Evolutionary conservation across 2,888 invertebrate species (phyloP).

Genomic region (Lithosia quadra): DNA sequence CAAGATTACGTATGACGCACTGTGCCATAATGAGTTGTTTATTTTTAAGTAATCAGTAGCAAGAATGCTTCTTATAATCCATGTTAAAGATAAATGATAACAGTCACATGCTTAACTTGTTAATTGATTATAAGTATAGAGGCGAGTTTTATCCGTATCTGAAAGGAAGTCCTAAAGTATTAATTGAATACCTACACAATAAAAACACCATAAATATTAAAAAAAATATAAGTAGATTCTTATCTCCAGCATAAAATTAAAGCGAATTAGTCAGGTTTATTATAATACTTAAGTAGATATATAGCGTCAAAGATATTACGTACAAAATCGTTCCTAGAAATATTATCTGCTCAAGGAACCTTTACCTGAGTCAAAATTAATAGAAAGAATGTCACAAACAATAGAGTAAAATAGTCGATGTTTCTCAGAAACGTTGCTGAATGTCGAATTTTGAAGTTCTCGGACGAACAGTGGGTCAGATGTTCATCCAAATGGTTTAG

Average conservation of each 20-base stretch:
- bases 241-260: slow-evolving; percentile 24
- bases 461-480: slow-evolving; percentile 16
- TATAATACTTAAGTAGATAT: slow-evolving; percentile 18
- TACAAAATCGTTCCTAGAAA: neutral
- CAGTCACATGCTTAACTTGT: slow-evolving; percentile 45
- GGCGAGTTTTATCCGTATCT: slow-evolving; percentile 23
- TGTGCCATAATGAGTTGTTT: neutral
- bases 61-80: slow-evolving; percentile 34
- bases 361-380: slow-evolving; percentile 42
- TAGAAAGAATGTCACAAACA: slow-evolving; percentile 36
- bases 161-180: slow-evolving; percentile 37
- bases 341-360: slow-evolving; percentile 35
- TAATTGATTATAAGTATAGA: slow-evolving; percentile 34
- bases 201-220: slow-evolving; percentile 29
- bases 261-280: slow-evolving; percentile 23
- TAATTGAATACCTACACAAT: slow-evolving; percentile 28
- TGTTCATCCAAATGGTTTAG: slow-evolving; percentile 5
- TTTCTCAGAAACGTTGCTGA: slow-evolving; percentile 33
- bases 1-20: slow-evolving; percentile 8
- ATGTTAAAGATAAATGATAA: slow-evolving; percentile 37
- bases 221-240: slow-evolving; percentile 11
- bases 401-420: slow-evolving; percentile 22
- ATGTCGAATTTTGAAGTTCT: slow-evolving; percentile 16
- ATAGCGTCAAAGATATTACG: slow-evolving; percentile 14
- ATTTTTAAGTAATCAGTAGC: slow-evolving; percentile 29